Conservation (phyloP, 1,140 invertebrate genomes). For the Atta cephalotes region DNA sequence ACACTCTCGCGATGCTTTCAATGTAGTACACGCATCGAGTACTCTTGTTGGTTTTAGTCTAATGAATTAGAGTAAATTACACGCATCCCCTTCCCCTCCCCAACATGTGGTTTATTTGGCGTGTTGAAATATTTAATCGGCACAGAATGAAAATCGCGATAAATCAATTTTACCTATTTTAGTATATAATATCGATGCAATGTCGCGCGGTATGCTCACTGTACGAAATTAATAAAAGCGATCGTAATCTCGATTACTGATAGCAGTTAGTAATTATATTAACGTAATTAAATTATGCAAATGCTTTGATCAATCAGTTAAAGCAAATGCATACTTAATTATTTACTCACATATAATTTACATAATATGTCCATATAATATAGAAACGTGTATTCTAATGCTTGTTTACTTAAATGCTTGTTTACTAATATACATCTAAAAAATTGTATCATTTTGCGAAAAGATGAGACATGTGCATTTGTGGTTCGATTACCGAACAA, state of each 20-base stretch:
- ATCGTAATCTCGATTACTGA: slow-evolving; percentile 54
- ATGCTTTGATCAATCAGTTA: slow-evolving; percentile 53
- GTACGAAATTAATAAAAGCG: slow-evolving; percentile 52
- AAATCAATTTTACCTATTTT: slow-evolving; percentile 60
- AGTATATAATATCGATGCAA: not conserved
- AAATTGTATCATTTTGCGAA: slow-evolving; percentile 8
- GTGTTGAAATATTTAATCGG: slow-evolving; percentile 61
- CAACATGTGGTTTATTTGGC: slow-evolving; percentile 52
- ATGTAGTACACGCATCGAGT: slow-evolving; percentile 35
- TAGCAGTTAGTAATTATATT: slow-evolving; percentile 58
- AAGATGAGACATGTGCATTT: not conserved
- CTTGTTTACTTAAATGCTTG: not conserved
- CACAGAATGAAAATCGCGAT: slow-evolving; percentile 58
- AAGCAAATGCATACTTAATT: slow-evolving; percentile 44
- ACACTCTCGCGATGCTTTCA: slow-evolving; percentile 25
- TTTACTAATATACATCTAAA: not conserved
- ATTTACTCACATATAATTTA: slow-evolving; percentile 20
- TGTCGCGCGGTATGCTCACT: slow-evolving; percentile 12
- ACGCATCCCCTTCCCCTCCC: not conserved
- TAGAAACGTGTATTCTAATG: not conserved
- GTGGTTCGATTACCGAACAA: not conserved
- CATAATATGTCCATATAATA: not conserved
- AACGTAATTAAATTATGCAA: slow-evolving; percentile 57
- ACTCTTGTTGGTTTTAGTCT: slow-evolving; percentile 60
- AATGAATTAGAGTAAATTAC: slow-evolving; percentile 73